Conservation (phyloP, 2,113 vertebrate species). For the Macquaria ambigua region DNA sequence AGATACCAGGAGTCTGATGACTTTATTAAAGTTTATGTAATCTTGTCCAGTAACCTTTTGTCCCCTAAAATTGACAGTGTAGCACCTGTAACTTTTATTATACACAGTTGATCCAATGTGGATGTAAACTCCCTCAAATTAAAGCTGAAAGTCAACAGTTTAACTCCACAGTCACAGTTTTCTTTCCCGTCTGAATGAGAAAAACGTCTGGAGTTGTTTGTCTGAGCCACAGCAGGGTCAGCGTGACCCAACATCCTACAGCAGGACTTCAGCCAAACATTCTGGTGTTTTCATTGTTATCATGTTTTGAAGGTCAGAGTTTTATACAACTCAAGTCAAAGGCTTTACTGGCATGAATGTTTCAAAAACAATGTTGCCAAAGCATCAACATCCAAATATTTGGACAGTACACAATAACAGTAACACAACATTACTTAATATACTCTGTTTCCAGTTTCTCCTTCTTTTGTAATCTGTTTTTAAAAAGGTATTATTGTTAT, state of each 20-base stretch:
- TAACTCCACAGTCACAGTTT: too few relatives aligned
- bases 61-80: background rate
- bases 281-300: background rate
- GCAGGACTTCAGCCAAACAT: background rate
- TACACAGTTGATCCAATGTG: background rate
- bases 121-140: constrained; percentile 4
- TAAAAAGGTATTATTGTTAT: background rate
- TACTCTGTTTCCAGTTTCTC: background rate
- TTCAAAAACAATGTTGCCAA: too few relatives aligned
- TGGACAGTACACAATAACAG: too few relatives aligned
- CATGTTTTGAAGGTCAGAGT: background rate
- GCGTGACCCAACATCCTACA: background rate
- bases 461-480: background rate
- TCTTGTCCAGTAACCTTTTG: background rate
- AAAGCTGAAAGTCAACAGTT: background rate
- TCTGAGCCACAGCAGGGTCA: constrained; percentile 7
- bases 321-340: background rate
- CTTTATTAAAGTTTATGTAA: background rate
- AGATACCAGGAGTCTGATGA: background rate
- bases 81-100: too few relatives aligned
- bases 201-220: background rate
- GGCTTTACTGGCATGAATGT: too few relatives aligned
- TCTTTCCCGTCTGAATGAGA: background rate
- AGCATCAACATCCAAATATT: too few relatives aligned
- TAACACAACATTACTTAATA: background rate